Evolutionary conservation across 2,797 vertebrate species (phyloP).

Genomic region (Psittacula echo): DNA sequence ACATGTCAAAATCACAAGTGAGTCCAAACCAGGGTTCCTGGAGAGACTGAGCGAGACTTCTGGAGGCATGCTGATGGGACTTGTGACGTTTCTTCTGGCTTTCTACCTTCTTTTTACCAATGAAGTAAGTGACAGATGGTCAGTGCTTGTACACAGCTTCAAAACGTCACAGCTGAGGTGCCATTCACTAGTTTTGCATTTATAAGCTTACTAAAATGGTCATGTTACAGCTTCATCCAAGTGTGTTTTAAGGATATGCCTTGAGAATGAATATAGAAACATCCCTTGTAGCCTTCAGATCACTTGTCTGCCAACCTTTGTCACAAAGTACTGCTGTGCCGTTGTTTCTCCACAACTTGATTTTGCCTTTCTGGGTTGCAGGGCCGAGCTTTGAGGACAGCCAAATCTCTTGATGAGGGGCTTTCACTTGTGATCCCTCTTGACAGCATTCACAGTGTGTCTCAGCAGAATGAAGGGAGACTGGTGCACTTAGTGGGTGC

Average conservation of each 20-base stretch:
- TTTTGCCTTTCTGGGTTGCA: conserved; percentile 53
- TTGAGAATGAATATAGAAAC: not conserved
- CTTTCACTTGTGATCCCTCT: conserved; percentile 87
- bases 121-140: conserved; percentile 80
- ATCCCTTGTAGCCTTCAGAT: not conserved
- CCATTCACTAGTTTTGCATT: not conserved
- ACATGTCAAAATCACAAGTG: conserved; percentile 80
- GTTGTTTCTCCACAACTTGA: not conserved
- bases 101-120: conserved; percentile 95
- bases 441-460: conserved; percentile 74
- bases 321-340: not conserved
- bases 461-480: conserved; percentile 84
- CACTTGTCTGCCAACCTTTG: not conserved
- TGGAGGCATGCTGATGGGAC: conserved; percentile 87
- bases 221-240: not conserved
- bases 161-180: not conserved
- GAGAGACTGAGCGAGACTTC: conserved; percentile 90
- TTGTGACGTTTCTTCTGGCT: conserved; percentile 86
- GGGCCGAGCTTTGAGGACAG: conserved; percentile 89
- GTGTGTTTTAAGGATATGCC: not conserved
- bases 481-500: conserved; percentile 87
- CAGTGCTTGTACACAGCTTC: not conserved
- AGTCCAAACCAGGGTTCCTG: conserved; percentile 88
- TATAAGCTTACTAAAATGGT: not conserved
- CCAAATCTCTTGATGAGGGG: conserved; percentile 88